Base-by-base conservation (phyloP, 2,113 vertebrate species). In the Callionymus lyra region DNA sequence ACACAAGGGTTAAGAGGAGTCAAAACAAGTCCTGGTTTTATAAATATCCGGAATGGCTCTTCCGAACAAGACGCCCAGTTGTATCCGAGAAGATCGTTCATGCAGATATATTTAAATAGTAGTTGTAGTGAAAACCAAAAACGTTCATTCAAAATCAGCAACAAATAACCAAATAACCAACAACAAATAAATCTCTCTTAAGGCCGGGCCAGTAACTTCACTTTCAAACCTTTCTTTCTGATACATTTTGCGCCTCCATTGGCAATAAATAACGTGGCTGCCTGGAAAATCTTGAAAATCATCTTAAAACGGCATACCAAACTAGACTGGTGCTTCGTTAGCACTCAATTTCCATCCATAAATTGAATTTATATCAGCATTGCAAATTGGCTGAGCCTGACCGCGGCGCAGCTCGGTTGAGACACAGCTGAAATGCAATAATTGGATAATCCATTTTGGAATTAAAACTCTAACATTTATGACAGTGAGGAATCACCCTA, bases 391-490 rank as follows among this genome's bases (percentile, higher is more conserved):
- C 46, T 15, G 48, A 45, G 42, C n/a, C 46, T 15, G 48, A 45
- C 50, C 6, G 1, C 38, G 14, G 43, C n/a, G 13, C 44, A 39
- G 31, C 47, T 41, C 2, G 42, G 18, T 44, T 46, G 51, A 38
- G 36, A 38, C 15, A 14, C 19, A 14, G 44, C 16, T 62, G 17
- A 68, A 57, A 65, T 41, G 41, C 37, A 40, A 45, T 58, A 45
- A 69, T 63, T 56, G 44, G 38, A 59, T 62, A 50, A 66, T 65
- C 50, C 43, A 38, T 66, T 61, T 55, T 43, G 60, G 52, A 44
- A 56, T 49, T 50, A 36, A 52, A 41, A 41, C 16, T 21, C n/a
- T 16, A 36, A 44, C 53, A 0, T 39, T 33, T 9, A 37, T 33
- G 38, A 11, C 51, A 51, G 53, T 1, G 38, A 46, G n/a, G 19